Evolutionary conservation across 2,888 invertebrate genomes (phyloP), one percentile per base, ranked within the genome.

Genomic region (Parochlus steinenii): DNA sequence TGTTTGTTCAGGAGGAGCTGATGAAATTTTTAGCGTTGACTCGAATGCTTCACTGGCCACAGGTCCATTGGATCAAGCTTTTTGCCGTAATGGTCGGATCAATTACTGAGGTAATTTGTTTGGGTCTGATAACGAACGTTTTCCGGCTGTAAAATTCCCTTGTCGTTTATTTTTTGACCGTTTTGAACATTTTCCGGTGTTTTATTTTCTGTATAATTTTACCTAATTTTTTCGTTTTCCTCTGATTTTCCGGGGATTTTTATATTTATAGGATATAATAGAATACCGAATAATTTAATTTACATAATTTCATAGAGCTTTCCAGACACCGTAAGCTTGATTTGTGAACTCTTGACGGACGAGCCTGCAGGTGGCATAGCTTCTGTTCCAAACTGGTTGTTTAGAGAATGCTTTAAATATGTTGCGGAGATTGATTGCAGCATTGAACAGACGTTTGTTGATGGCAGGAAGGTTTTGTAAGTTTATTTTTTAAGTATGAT

Each of bases 331-430:
- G 80, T 86, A 80, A 71, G 73, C 28, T 62, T 78, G 42, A 63
- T 85, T 14, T 87, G 86, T 52, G 82, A 86, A 51, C 65, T 82
- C 1, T 59, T 85, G 33, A 82, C 83, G 1, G 74, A 77, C 41
- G 85, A 86, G 48, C 78, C 83, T 0, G 85, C 85, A 39, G 86
- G 86, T 2, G 83, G 82, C 0, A 74, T 78, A 0, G 74, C 81
- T 0, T 72, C 76, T 45, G 73, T 87, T 26, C 69, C 77, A 0
- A 55, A 71, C 3, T 58, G 66, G 17, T 63, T 69, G 19, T 80
- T 81, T 47, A 55, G 71, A 31, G 59, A 59, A 23, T 63, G 74
- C 53, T 74, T 73, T 54, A 50, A 47, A 14, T 70, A 63, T 42
- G 47, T 75, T 25, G 73, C 74, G 0, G 43, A 45, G 1, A 58